These are phyloP conservation scores for Zosterops lateralis DNA, from an alignment of 2,113 vertebrate genomes.

Conservation along the genomic window DNA sequence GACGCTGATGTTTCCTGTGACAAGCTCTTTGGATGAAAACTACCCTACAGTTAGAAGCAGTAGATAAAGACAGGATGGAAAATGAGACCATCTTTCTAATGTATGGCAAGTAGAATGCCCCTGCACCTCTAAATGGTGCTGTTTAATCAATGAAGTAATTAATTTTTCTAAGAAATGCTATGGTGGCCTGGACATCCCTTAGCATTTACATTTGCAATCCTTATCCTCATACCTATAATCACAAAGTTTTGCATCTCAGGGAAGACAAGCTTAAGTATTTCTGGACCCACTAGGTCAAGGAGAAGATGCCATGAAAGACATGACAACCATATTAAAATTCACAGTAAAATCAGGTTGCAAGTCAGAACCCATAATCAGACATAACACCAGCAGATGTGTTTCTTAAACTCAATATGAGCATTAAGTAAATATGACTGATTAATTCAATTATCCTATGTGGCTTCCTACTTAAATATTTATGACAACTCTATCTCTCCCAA, in stretches of 20 bases:
- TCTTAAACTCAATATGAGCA: neutral
- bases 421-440: constrained; percentile 26
- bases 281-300: neutral
- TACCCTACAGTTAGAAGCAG: neutral
- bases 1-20: neutral
- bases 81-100: neutral
- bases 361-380: neutral
- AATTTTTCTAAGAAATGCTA: neutral
- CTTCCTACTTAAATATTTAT: constrained; percentile 29
- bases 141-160: neutral
- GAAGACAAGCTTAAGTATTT: neutral
- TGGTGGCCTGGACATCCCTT: neutral
- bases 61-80: neutral
- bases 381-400: neutral
- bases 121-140: neutral
- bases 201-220: neutral
- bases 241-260: neutral
- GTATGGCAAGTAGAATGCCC: neutral
- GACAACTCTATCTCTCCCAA: neutral
- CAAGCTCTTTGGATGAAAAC: neutral
- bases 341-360: neutral
- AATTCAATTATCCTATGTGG: neutral
- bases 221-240: neutral
- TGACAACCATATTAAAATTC: neutral
- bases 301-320: neutral